Evolutionary conservation across 2,888 invertebrate species (phyloP), one percentile per base, ranked within the genome.

Genomic region (Polietes domitor): DNA sequence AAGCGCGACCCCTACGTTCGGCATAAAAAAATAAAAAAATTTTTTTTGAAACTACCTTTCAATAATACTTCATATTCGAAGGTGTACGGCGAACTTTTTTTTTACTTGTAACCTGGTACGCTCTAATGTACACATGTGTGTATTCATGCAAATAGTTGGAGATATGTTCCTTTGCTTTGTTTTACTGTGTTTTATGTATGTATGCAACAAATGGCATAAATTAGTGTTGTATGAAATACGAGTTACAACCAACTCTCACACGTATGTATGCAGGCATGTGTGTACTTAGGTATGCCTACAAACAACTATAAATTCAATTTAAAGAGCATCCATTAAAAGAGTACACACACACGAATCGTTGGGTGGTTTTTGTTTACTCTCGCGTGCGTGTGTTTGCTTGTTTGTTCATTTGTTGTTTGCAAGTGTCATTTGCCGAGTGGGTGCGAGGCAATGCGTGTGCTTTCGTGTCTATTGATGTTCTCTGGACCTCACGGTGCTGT

Each of bases 161-260:
- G 65, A 58, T 74, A 43, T 75, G 43, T 75, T 61, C 21, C 76
- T 71, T 58, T 68, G 12, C 28, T 12, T 61, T 28, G 28, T 43
- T 43, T 12, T 68, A n/a, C 17, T 32, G 17, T 19, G 15, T 63
- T 63, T 41, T 41, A 2, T 53, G 19, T 53, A 17, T 53, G 19
- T 21, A 6, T 53, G 58, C 3, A 4, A 26, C 58, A 47, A 77
- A 73, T 82, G 58, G 81, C 58, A 74, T 77, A 82, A 77, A 77
- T 82, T 82, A 74, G 77, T 70, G 74, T 70, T 68, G 61, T 37
- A 43, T 65, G 65, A 65, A 65, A 65, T 37, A 65, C 19, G 24
- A 68, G 41, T 37, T 17, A 63, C 65, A 65, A 21, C 12, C 19
- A 4, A 10, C 41, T 7, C 47, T n/a, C 24, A 58, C 58, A 15